Base-by-base conservation (phyloP, 2,797 vertebrate species). In the Anableps anableps region DNA sequence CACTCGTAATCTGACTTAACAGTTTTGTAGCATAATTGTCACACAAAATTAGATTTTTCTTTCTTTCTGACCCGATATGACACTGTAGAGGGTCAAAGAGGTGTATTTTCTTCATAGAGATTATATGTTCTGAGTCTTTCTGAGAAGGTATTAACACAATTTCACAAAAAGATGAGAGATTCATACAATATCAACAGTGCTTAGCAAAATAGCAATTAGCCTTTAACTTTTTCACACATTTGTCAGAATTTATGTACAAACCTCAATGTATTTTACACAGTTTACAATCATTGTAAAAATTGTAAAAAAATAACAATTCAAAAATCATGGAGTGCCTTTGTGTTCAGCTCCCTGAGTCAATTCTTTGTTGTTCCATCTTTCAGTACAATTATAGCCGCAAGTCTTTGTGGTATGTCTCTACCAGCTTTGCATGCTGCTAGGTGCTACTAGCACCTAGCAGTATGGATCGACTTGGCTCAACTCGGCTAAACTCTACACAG, bases 1-100 rank as follows among this genome's bases (percentile, higher is more conserved):
- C 68, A 47, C 60, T 77, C 9, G 47, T 81, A 36, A 78, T 75
- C 78, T 77, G 45, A 81, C 70, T 84, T n/a, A 45, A 76, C 13
- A 3, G 45, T 81, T 88, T 77, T 41, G 60, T 83, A 10, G 43
- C 6, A 48, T 74, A 38, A 62, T 41, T 73, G 62, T 53, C 10
- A 58, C 80, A 72, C 60, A 17, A 66, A 83, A 66, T 34, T 4
- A 51, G 53, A 23, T 80, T 51, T 55, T 34, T 64, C 10, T 64
- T 4, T 21, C 64, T 62, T 38, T 31, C 53, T 48, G 60, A 41
- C 38, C 26, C 19, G 43, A 78, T 47, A 71, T 58, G 75, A 72
- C 68, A 71, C 68, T 6, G 29, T 75, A 31, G 9, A 47, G 43
- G 76, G 41, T 76, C 55, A 77, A 76, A 72, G 64, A 36, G 41